Conservation (phyloP, 2,888 invertebrate species). For the Ariolimax columbianus region DNA sequence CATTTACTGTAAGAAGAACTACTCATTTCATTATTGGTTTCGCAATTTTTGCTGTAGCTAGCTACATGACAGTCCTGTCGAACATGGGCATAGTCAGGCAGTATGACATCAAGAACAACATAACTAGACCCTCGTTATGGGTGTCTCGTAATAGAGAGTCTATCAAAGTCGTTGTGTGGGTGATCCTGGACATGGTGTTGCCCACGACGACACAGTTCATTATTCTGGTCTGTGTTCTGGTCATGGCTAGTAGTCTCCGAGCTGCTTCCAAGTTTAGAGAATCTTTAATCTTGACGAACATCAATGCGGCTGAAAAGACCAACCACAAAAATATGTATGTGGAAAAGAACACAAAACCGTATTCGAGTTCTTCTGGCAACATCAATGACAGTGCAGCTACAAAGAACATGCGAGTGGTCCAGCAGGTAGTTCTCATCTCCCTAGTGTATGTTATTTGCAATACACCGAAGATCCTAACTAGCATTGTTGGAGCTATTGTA, state of each 20-base stretch:
- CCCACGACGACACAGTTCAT: not conserved
- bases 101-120: not conserved
- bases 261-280: not conserved
- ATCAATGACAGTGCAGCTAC: no score
- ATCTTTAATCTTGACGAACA: not conserved
- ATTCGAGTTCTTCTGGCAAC: no score
- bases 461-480: not conserved
- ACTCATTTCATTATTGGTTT: not conserved
- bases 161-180: not conserved
- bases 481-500: not conserved
- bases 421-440: conserved; percentile 2
- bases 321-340: no score
- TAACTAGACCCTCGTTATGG: not conserved
- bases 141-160: not conserved
- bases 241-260: conserved; percentile 18
- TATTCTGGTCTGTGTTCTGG: conserved; percentile 1
- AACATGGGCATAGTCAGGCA: not conserved
- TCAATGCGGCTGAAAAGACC: no score
- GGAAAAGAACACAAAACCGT: no score
- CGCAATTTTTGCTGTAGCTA: not conserved
- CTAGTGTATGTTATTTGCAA: conserved; percentile 4
- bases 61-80: not conserved
- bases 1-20: not conserved
- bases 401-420: not conserved
- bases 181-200: not conserved